Percentiles rank a stretch among this genome's conserved stretches.
Evolutionary conservation across 2,113 vertebrate genomes (phyloP).

Genomic region (Indicator maculatus): DNA sequence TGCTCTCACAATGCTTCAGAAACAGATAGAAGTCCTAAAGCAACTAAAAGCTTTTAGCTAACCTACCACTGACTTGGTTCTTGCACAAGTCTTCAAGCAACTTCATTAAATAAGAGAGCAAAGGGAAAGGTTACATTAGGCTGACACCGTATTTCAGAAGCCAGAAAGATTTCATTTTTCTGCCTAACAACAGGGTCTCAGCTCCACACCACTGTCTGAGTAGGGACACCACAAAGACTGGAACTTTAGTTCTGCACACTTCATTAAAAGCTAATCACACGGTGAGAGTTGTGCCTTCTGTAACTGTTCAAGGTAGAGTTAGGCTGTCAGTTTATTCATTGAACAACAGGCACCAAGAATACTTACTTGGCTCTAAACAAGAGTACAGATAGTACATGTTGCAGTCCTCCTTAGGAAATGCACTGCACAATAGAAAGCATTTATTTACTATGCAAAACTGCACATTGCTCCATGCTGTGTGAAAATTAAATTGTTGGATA

Average conservation of each 20-base stretch:
- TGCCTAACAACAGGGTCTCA: neutral
- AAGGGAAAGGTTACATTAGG: neutral
- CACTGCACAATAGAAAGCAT: neutral
- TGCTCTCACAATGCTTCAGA: conserved; percentile 2
- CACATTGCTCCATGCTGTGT: neutral
- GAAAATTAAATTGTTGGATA: neutral
- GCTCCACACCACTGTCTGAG: neutral
- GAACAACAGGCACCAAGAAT: neutral
- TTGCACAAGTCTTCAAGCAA: neutral
- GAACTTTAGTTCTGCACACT: neutral
- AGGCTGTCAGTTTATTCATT: neutral
- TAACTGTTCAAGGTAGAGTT: neutral
- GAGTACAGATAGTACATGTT: neutral
- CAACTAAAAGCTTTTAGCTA: conserved; percentile 7
- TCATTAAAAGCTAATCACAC: neutral
- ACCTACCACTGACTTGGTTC: neutral
- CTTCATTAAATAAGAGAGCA: conserved; percentile 12
- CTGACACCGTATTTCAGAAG: neutral
- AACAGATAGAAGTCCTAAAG: conserved; percentile 1
- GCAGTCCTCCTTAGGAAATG: neutral
- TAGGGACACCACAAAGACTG: neutral
- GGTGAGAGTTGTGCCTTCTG: neutral
- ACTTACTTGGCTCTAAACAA: neutral
- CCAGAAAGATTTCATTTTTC: neutral
- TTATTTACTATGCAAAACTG: neutral